These are phyloP conservation scores for Papilio helenus DNA, from an alignment of 1,140 invertebrate genomes.

Conservation along the genomic window DNA sequence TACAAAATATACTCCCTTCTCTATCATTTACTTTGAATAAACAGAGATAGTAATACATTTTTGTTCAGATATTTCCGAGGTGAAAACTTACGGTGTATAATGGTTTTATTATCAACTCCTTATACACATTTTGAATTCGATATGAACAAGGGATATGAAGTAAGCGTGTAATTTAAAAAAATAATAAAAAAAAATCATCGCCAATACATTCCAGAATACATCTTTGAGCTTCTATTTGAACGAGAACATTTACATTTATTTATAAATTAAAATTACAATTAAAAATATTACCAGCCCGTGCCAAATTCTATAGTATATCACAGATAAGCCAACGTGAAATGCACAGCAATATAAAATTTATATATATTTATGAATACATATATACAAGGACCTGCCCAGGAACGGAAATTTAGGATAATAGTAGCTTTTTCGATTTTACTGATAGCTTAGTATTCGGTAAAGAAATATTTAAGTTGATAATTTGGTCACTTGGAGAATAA, in stretches of 20 bases:
- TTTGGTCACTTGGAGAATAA: conserved; percentile 78
- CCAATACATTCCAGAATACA: conserved; percentile 27
- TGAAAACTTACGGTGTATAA: conserved; percentile 20
- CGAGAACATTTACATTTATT: not conserved
- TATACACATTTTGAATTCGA: conserved; percentile 20
- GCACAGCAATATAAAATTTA: conserved; percentile 60
- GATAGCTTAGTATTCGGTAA: conserved; percentile 17
- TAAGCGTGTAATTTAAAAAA: conserved; percentile 33
- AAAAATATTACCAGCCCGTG: conserved; percentile 52
- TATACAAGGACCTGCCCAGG: conserved; percentile 43
- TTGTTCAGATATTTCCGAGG: not conserved
- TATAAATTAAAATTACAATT: conserved; percentile 36
- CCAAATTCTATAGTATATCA: conserved; percentile 73
- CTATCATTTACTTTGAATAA: not conserved
- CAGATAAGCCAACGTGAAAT: conserved; percentile 78
- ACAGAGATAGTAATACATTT: not conserved
- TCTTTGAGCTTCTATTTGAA: conserved; percentile 8
- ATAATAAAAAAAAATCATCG: conserved; percentile 10
- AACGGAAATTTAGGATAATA: conserved; percentile 41
- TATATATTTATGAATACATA: conserved; percentile 45
- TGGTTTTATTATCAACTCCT: conserved; percentile 51
- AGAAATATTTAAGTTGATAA: conserved; percentile 34
- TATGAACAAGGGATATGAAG: conserved; percentile 25
- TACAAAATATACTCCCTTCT: not conserved
- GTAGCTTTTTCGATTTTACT: not conserved